Base-by-base conservation (phyloP, 2,888 invertebrate species). In the Agrotis clavis region DNA sequence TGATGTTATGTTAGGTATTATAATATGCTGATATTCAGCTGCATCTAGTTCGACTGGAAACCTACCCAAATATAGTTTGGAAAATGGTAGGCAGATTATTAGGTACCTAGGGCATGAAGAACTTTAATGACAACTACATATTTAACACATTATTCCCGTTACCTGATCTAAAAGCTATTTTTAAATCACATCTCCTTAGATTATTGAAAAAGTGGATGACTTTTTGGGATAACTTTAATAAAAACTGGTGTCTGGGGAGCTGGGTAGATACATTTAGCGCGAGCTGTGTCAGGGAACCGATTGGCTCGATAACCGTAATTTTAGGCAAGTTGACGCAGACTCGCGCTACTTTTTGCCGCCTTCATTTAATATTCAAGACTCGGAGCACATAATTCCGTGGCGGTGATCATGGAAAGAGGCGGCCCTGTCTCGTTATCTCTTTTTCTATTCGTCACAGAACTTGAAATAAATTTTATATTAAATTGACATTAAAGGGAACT, bases 361-460 rank as follows among this genome's bases (percentile, higher is more conserved):
- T 89, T 89, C 90, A 89, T 92, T 94, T 92, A 90, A 90, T 92
- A 95, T 95, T 95, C 94, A 91, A 84, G 87, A 77, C 93, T 90
- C 92, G 93, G 84, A 89, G 87, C 90, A 90, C 92, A 93, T 94
- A 94, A 94, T 94, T 94, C 92, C 92, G 91, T 87, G 87, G 90
- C 89, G 91, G 90, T 93, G 93, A 94, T 94, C 93, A 92, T 90
- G 88, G 90, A 87, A 87, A 90, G 89, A 91, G 89, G 90, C 89
- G 88, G 85, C 85, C 87, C 86, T 87, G 88, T 88, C 92, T 93
- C 92, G 93, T 93, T 94, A 93, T 93, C 91, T 92, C 89, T 91
- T 92, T 90, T 92, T 92, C 90, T 92, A 92, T 92, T 92, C 92
- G 88, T 90, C 92, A 91, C 89, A 89, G 83, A 91, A 90, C 87